Percentiles rank a stretch among this genome's conserved stretches.
Conservation (phyloP, 2,113 vertebrate species). For the Drymodes brunneopygia region DNA sequence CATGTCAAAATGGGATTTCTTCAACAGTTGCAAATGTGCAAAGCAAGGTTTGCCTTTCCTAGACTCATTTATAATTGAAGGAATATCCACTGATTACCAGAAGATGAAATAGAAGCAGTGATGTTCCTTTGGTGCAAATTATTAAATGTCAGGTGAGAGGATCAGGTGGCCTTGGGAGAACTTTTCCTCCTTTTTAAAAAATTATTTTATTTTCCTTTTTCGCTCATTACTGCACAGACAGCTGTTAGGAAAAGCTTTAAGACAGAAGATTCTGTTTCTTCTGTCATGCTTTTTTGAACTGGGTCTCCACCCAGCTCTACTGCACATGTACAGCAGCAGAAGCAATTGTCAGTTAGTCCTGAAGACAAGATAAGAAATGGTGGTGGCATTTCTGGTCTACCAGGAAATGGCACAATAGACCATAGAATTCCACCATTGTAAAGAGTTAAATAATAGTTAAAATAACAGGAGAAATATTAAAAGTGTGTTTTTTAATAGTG, state of each 20-base stretch:
- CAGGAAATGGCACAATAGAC: not conserved
- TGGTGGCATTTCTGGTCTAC: not conserved
- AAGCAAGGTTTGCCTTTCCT: not conserved
- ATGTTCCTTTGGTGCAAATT: not conserved
- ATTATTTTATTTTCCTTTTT: not conserved
- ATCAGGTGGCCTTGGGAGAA: not conserved
- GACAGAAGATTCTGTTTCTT: not conserved
- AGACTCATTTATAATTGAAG: not conserved
- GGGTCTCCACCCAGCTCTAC: not conserved
- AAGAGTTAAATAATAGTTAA: not conserved
- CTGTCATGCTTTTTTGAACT: not conserved
- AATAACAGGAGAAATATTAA: slow-evolving; percentile 10
- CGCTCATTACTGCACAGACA: not conserved
- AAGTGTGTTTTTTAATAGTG: not conserved
- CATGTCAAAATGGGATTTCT: not conserved
- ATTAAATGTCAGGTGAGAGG: not conserved
- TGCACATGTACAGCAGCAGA: not conserved
- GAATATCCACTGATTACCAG: not conserved
- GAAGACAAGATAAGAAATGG: not conserved
- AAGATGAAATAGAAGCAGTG: not conserved
- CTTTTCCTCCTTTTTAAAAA: not conserved
- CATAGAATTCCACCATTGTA: not conserved
- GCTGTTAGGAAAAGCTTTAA: not conserved
- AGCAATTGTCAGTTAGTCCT: not conserved
- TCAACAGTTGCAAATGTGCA: not conserved